Base-by-base conservation (phyloP, 2,797 vertebrate species). In the Melanotaenia nigrans region DNA sequence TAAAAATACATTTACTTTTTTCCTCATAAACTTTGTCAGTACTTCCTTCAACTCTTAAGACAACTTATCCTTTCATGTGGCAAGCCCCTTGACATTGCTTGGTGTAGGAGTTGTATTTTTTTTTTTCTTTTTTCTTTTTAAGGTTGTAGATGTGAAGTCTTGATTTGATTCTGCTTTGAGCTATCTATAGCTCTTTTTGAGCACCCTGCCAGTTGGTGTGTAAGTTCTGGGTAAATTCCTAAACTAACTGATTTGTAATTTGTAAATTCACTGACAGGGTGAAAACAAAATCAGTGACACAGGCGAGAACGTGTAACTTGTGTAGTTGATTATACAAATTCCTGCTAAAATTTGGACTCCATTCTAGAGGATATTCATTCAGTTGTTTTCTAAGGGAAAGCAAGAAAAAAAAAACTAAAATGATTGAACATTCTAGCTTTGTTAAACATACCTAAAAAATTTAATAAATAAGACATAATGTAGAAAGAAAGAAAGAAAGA, bases 1-100 rank as follows among this genome's bases (percentile, higher is more conserved):
- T 91, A 91, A 92, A 92, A 92, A 90, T 85, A 86, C 89, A 91
- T 90, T 88, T 81, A 82, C 87, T 90, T 90, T 89, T 78, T 85
- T 84, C 85, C 86, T 80, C 82, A 83, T 90, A 91, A 91, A 93
- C 91, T 93, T 93, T 88, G 85, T 85, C 85, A 81, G 82, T 85
- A 78, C 85, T 91, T 88, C 86, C 78, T 68, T 65, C 82, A 81
- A 85, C 80, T 90, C 88, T 88, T 88, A 85, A 85, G 85, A 87
- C 89, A 87, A 92, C 91, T 92, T 92, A 72, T 79, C 78, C 91
- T 92, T 92, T 92, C 86, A 92, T 91, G 81, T 85, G 68, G 79
- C 82, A 90, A 88, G 85, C 84, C 88, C 88, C 81, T 88, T 90
- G 89, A 91, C 92, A 90, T 91, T 87, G 86, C 90, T 91, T 89